Evolutionary conservation across 2,797 vertebrate species (phyloP).

Genomic region (Spatula clypeata): DNA sequence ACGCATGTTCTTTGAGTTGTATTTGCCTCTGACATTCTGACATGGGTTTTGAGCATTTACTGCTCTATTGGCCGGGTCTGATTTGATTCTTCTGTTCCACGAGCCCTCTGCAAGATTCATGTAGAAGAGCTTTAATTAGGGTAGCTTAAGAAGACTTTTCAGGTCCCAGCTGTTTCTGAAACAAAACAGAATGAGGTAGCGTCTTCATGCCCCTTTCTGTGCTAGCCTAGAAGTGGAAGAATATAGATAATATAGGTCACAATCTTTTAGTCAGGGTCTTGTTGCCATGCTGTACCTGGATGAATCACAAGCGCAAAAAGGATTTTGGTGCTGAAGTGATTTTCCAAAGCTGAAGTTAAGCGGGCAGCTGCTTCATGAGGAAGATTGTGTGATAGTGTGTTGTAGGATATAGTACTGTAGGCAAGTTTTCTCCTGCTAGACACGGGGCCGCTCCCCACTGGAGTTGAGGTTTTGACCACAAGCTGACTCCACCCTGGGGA

Average conservation of each 20-base stretch:
- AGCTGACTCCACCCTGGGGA: not conserved
- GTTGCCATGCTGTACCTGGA: not conserved
- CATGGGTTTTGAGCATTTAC: not conserved
- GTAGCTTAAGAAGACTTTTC: not conserved
- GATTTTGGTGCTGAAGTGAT: not conserved
- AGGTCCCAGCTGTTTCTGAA: not conserved
- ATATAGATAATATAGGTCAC: not conserved
- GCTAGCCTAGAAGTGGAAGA: not conserved
- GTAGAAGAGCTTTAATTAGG: not conserved
- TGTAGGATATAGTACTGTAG: not conserved
- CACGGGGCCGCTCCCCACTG: not conserved
- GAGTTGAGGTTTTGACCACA: not conserved
- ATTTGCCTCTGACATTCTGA: constrained; percentile 14
- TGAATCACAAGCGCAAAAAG: not conserved
- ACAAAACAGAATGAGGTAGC: not conserved
- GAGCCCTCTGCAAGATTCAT: not conserved
- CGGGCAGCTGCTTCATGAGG: not conserved
- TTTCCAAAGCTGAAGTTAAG: not conserved
- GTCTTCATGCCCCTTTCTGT: not conserved
- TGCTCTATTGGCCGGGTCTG: not conserved
- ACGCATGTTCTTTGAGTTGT: not conserved
- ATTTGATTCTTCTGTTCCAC: not conserved
- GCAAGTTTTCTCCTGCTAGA: not conserved
- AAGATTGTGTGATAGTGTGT: not conserved
- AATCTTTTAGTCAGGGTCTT: not conserved